Percentiles rank a stretch among this genome's conserved stretches.
These are phyloP conservation scores for Mus musculus DNA, from an alignment of 2,113 vertebrate species.

Conservation along the genomic window GRCm39 chr1:86578001-86578500, in stretches of 20 bases:
- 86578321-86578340: background rate
- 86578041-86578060: background rate
- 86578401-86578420: background rate
- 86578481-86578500: background rate
- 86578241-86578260: no score
- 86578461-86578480: background rate
- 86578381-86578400: background rate
- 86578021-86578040: background rate
- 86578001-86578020: background rate
- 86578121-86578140: background rate
- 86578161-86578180: slow-evolving; percentile 60
- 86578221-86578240: background rate
- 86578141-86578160: background rate
- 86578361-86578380: background rate
- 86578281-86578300: background rate
- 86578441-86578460: background rate
- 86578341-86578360: background rate
- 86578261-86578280: background rate
- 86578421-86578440: background rate
- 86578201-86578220: background rate
- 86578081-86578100: background rate
- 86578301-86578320: background rate
- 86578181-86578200: background rate
- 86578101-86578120: background rate
- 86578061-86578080: background rate